Evolutionary conservation across 2,113 vertebrate species (phyloP).

Genomic region (Bubo blakistoni): DNA sequence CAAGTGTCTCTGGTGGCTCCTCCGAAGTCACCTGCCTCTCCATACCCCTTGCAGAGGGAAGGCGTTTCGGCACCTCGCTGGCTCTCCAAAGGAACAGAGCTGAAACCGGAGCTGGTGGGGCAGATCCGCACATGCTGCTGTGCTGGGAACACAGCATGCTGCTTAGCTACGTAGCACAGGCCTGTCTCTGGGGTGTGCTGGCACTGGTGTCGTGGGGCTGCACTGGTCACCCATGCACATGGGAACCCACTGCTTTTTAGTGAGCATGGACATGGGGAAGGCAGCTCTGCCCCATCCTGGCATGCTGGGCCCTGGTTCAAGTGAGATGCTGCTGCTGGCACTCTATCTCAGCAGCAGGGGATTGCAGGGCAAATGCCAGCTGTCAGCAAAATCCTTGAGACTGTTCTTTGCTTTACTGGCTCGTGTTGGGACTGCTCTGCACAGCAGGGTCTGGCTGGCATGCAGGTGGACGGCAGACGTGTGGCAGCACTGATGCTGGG

Average conservation of each 20-base stretch:
- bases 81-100: background rate
- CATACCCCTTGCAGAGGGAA: background rate
- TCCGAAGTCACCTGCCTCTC: background rate
- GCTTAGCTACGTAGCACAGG: background rate
- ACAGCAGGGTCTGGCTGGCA: background rate
- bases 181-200: background rate
- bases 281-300: background rate
- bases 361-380: background rate
- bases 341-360: background rate
- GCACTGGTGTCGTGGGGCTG: background rate
- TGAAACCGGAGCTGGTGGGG: background rate
- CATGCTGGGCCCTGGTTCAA: background rate
- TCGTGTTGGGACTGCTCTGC: background rate
- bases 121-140: background rate
- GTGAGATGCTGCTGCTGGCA: background rate
- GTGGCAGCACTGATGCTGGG: background rate
- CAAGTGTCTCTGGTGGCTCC: background rate
- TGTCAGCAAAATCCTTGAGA: background rate
- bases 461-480: background rate
- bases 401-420: background rate
- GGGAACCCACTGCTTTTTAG: background rate
- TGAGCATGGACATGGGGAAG: accelerated
- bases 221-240: accelerated
- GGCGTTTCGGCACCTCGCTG: background rate
- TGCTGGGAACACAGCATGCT: background rate